Percentiles rank a stretch among this genome's conserved stretches.
Conservation (phyloP, 2,113 vertebrate genomes). For the Eretmochelys imbricata region DNA sequence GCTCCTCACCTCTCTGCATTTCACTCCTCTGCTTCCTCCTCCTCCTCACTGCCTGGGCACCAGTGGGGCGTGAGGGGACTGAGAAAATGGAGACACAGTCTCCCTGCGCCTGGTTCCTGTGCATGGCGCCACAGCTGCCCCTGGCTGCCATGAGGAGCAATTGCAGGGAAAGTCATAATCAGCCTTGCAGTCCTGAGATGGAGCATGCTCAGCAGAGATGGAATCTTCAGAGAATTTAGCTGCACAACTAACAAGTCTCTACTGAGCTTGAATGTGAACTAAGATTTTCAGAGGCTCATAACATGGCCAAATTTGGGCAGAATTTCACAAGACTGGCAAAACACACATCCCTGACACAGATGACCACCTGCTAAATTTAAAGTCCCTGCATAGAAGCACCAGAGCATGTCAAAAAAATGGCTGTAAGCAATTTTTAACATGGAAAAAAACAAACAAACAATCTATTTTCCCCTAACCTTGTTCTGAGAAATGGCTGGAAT, state of each 20-base stretch:
- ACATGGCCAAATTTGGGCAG: not conserved
- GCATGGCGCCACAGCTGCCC: not conserved
- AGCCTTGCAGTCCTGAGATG: not conserved
- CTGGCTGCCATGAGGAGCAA: not conserved
- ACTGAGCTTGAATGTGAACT: not conserved
- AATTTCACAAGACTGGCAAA: not conserved
- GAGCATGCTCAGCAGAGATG: not conserved
- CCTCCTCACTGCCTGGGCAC: not conserved
- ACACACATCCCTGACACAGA: not conserved
- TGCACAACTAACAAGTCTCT: not conserved
- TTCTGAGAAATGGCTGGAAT: not conserved
- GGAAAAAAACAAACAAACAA: not conserved
- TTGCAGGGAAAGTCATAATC: not conserved
- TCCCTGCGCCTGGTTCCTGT: not conserved
- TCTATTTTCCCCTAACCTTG: not conserved
- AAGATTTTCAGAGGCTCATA: not conserved
- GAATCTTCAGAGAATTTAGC: not conserved
- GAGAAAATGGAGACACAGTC: not conserved
- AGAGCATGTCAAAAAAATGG: not conserved
- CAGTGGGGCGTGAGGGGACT: not conserved
- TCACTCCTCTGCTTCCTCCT: not conserved
- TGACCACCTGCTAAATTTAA: not conserved
- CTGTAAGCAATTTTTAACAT: not conserved
- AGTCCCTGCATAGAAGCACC: not conserved
- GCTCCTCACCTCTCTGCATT: not conserved